Evolutionary conservation across 1,140 invertebrate genomes (phyloP), one percentile per base, ranked within the genome.

Genomic region (Cydia strobilella): DNA sequence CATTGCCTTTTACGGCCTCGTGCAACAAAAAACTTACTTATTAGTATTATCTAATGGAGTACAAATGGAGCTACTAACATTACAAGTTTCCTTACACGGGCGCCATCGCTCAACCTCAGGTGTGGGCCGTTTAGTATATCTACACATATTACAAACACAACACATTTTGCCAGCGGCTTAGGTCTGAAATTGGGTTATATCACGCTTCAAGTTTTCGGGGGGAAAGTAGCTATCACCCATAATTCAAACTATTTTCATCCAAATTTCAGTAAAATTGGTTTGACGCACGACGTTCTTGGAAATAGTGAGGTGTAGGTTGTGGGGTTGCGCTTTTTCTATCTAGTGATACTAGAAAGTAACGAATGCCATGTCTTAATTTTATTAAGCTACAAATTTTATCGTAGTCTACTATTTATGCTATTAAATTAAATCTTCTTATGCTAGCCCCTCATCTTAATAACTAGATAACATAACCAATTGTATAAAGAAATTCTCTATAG

Each of bases 31-130:
- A 59, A 12, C 1, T 54, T 59, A 23, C 54, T 20, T 59, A 59
- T 69, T 69, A 35, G 65, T 69, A 35, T 69, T 69, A 31, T 69
- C 65, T 69, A 69, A 69, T 69, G 31, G 65, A 18, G 15, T 69
- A 69, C 31, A 69, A 69, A 69, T 69, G 31, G 65, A 39, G 27
- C 65, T 18, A 39, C 31, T 69, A 35, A 23, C 65, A 63, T 39
- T 39, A 39, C 65, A 69, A 69, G 65, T 69, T 69, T 69, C 65
- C 65, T n/a, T 69, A 69, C 27, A 69, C 65, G 65, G 65, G 3
- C 25, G 25, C 27, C 9, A 65, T 69, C 65, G 18, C 31, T 69
- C 65, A 69, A 39, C 31, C 27, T 69, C 65, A 69, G 65, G 65
- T 69, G 65, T 69, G 65, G 65, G 65, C 15, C 10, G 65, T 39